phyloP scores from a whole-genome alignment of 2,797 vertebrate species.

The Lophius americanus region DNA sequence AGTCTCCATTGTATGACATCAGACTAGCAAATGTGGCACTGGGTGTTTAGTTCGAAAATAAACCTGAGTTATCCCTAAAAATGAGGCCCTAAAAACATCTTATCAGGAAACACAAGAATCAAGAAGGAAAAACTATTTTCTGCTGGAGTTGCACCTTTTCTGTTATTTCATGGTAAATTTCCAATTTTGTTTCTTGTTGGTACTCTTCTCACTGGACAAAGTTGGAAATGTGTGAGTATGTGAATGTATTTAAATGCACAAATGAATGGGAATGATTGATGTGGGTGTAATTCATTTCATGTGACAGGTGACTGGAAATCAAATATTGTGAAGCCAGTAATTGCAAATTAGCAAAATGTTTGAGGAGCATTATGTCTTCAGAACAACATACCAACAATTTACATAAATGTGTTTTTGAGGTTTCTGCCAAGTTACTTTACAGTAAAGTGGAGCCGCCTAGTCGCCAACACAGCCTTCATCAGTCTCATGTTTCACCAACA shows the following conservation, averaged over 20 bases:
- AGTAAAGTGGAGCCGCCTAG: no score
- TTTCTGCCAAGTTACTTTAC: no score
- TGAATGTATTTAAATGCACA: neutral
- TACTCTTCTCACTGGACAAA: neutral
- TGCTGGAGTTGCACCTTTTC: neutral
- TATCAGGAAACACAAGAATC: neutral
- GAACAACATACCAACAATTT: neutral
- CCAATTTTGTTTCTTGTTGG: neutral
- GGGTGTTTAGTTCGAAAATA: slow-evolving; percentile 41
- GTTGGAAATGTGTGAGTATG: neutral
- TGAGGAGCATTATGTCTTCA: neutral
- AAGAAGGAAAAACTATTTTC: neutral
- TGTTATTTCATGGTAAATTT: neutral
- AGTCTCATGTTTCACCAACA: no score
- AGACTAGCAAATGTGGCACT: slow-evolving; percentile 21
- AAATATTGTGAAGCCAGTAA: neutral
- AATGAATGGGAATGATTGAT: neutral
- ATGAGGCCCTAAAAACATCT: slow-evolving; percentile 6
- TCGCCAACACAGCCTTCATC: no score
- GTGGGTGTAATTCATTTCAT: neutral
- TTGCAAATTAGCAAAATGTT: neutral
- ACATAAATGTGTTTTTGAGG: no score
- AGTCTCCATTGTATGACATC: slow-evolving; percentile 28
- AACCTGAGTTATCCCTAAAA: slow-evolving; percentile 5
- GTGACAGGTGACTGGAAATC: neutral